phyloP scores from a whole-genome alignment of 2,888 invertebrate genomes.

The Caenorhabditis sp. region DNA sequence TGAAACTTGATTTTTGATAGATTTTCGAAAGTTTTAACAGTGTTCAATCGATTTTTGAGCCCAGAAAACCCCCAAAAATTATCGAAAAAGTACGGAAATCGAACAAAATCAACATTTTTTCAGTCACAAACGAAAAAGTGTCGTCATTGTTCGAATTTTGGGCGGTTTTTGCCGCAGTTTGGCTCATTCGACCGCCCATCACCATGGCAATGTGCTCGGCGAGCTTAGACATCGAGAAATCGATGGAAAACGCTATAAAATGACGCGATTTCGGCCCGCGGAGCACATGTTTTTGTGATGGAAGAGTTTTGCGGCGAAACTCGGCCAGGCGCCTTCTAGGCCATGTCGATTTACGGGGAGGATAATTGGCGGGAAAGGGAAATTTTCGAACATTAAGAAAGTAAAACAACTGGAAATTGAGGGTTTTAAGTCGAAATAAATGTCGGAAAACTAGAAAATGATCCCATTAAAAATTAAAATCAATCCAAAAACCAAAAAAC shows the following conservation, averaged over 20 bases:
- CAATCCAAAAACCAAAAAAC: too few species aligned
- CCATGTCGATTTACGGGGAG: constrained; percentile 3
- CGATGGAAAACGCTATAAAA: neutral
- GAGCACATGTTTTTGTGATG: neutral
- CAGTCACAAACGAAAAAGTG: too few species aligned
- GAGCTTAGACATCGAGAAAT: neutral
- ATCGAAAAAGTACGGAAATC: neutral
- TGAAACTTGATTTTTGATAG: neutral
- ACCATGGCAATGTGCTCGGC: neutral
- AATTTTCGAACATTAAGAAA: neutral
- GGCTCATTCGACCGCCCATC: constrained; percentile 14
- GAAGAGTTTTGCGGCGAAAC: neutral
- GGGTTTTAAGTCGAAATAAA: neutral
- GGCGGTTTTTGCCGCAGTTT: neutral
- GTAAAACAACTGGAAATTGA: neutral
- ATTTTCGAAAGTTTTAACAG: neutral
- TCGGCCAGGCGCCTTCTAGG: constrained; percentile 18
- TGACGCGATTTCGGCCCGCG: neutral
- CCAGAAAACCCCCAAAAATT: neutral
- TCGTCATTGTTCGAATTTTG: too few species aligned
- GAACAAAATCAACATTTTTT: neutral
- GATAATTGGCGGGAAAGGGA: neutral
- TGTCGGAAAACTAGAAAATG: neutral
- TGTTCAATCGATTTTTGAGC: neutral
- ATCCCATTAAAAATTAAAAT: too few species aligned